Evolutionary conservation across 2,888 invertebrate genomes (phyloP), one percentile per base, ranked within the genome.

Genomic region (Beris morrisii): DNA sequence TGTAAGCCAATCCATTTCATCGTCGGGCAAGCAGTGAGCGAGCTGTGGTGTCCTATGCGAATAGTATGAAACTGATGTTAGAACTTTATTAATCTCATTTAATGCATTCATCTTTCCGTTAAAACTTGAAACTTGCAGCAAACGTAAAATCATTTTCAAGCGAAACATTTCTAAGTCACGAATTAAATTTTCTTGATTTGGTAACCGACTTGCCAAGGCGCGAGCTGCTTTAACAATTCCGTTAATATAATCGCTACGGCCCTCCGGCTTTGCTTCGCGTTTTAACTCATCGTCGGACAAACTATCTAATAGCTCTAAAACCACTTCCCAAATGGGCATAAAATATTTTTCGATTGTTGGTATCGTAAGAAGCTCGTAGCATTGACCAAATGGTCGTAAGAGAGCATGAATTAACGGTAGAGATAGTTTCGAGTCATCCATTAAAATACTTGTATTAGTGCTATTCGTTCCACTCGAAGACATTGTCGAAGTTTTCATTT

Each of bases 91-190:
- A 67, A 98, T 95, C 85, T 98, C 97, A 81, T 97, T 97, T 70
- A 98, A 83, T 28, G 97, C 97, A 76, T 97, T 97, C 97, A 98
- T 98, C 85, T 97, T 97, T 45, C 97, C 97, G 83, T 97, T 97
- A 79, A 97, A 98, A 64, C 97, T 97, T 30, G 97, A 96, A 79
- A 97, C 95, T 85, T 96, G 95, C 71, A 97, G 83, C 75, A 95
- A 88, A 78, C 94, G 81, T 73, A 97, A 84, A 76, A 97, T 96
- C 93, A 97, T 96, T 84, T 96, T 95, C 73, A 97, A 84, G 74
- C 97, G 87, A 85, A 97, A 95, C 82, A 95, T 93, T 85, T 97
- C 97, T 75, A 97, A 84, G 75, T 88, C 86, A 75, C 85, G 85
- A 67, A 86, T 82, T 70, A 87, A 77, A 74, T 81, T 94, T 74